These are phyloP conservation scores for Beris chalybata DNA, from an alignment of 2,888 invertebrate genomes.

Conservation along the genomic window DNA sequence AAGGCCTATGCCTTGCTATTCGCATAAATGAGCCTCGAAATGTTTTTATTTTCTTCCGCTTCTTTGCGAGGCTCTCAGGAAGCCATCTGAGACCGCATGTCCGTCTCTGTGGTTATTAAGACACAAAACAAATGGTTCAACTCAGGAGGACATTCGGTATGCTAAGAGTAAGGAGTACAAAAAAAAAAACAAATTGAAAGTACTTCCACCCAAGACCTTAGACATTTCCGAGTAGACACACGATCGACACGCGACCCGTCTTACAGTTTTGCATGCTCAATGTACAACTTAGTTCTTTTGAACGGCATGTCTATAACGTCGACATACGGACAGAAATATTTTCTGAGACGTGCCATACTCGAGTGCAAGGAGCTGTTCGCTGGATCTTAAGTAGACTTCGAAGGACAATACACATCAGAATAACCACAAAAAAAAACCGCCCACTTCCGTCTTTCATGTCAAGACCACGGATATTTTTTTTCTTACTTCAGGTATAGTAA, in stretches of 20 bases:
- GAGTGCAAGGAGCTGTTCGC: background rate
- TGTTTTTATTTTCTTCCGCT: background rate
- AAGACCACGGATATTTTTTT: conserved; percentile 19
- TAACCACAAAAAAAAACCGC: conserved; percentile 34
- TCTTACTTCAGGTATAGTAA: background rate
- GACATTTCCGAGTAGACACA: conserved; percentile 31
- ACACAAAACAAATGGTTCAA: too few species aligned
- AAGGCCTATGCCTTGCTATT: conserved; percentile 9
- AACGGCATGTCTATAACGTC: background rate
- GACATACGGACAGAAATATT: background rate
- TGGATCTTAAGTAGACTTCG: conserved; percentile 2
- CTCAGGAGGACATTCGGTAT: background rate
- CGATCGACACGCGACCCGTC: conserved; percentile 37
- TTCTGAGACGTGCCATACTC: background rate
- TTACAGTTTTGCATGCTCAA: conserved; percentile 14
- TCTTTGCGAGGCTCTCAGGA: conserved; percentile 16
- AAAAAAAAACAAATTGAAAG: background rate
- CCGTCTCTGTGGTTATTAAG: conserved; percentile 23
- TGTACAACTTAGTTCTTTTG: background rate
- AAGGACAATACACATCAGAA: conserved; percentile 31
- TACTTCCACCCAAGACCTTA: conserved; percentile 6
- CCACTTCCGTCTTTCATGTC: conserved; percentile 34
- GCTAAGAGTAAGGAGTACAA: background rate
- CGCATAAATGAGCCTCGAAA: conserved; percentile 29
- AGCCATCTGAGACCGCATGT: conserved; percentile 15